A percentile compares a stretch with the other conserved stretches of the same genome.
phyloP scores from a whole-genome alignment of 2,888 invertebrate species.

The Diploptera punctata region DNA sequence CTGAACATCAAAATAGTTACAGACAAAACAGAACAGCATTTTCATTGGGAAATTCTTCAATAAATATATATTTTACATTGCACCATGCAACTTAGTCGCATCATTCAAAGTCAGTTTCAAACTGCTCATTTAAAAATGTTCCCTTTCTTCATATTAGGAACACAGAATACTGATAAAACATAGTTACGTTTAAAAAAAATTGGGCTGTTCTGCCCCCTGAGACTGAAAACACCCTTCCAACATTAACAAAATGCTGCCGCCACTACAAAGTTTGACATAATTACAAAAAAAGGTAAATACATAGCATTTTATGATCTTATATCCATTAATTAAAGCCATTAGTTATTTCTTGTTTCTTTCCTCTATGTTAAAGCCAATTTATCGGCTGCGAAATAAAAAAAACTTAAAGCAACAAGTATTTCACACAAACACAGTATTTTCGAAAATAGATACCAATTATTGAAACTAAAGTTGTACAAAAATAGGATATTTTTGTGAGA shows the following conservation, averaged over 20 bases:
- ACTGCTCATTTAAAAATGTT: too few species aligned
- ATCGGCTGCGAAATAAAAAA: constrained; percentile 41
- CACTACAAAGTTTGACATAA: constrained; percentile 26
- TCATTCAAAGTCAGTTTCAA: too few species aligned
- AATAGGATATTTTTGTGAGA: constrained; percentile 34
- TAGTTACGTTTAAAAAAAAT: not conserved
- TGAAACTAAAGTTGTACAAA: constrained; percentile 38
- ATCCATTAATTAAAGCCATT: constrained; percentile 49
- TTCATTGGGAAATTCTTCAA: not conserved
- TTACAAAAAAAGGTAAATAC: constrained; percentile 38
- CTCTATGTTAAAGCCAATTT: constrained; percentile 41
- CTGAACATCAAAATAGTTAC: constrained; percentile 9
- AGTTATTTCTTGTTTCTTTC: constrained; percentile 41
- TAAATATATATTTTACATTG: not conserved
- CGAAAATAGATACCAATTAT: constrained; percentile 3
- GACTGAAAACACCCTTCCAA: constrained; percentile 19
- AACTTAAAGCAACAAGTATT: constrained; percentile 38
- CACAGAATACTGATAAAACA: not conserved
- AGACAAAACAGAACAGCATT: not conserved
- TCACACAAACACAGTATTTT: constrained; percentile 28
- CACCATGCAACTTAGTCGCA: too few species aligned
- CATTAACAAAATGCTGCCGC: not conserved
- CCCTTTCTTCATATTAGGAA: not conserved
- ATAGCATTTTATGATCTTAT: constrained; percentile 42
- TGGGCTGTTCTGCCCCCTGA: not conserved